A percentile compares a stretch with the other conserved stretches of the same genome.
These are phyloP conservation scores for Cataglyphis cursor DNA, from an alignment of 2,888 invertebrate species.

Conservation along the genomic window DNA sequence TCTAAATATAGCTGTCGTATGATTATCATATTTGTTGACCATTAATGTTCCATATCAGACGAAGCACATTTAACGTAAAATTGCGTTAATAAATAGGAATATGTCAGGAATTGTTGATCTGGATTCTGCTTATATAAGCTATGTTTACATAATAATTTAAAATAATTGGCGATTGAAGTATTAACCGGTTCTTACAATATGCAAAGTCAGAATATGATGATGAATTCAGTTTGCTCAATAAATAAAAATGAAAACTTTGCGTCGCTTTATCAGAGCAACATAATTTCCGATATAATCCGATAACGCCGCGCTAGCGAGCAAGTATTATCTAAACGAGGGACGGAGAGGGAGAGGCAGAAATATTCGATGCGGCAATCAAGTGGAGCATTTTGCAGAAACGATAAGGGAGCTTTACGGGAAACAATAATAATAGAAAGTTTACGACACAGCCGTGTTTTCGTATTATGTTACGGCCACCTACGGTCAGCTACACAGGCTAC, in stretches of 20 bases:
- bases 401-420: conserved; percentile 52
- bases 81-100: neutral
- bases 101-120: neutral
- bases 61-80: neutral
- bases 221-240: neutral
- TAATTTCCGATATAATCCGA: conserved; percentile 36
- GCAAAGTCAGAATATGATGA: neutral
- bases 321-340: conserved; percentile 38
- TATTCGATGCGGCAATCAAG: conserved; percentile 31
- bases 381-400: conserved; percentile 30
- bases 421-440: conserved; percentile 75
- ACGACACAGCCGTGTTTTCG: conserved; percentile 66
- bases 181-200: neutral
- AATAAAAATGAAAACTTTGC: conserved; percentile 4
- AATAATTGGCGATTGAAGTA: neutral
- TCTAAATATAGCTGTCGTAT: neutral
- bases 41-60: neutral
- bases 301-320: conserved; percentile 21
- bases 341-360: neutral
- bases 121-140: neutral
- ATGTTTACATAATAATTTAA: neutral
- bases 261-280: conserved; percentile 28
- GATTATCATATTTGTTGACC: conserved; percentile 1
- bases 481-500: conserved; percentile 82
- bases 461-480: conserved; percentile 80